Evolutionary conservation across 2,888 invertebrate species (phyloP).

Genomic region (Odontocolon sp.): DNA sequence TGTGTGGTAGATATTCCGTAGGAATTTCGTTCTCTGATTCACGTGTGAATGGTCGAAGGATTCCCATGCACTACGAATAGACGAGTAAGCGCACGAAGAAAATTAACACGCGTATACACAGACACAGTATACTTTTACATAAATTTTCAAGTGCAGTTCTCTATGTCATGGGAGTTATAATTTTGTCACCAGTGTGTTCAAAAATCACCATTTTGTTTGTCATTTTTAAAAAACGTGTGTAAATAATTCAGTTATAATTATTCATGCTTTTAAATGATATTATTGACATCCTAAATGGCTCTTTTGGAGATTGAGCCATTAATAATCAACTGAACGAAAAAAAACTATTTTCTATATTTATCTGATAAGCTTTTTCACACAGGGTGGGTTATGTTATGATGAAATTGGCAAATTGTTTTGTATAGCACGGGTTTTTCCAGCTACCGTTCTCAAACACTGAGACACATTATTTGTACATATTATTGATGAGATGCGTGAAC

Average conservation of each 20-base stretch:
- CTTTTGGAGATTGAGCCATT: background rate
- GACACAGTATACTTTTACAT: constrained; percentile 14
- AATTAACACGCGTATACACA: constrained; percentile 20
- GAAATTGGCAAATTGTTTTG: background rate
- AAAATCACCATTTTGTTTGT: background rate
- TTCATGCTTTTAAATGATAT: constrained; percentile 17
- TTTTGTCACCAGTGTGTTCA: constrained; percentile 3
- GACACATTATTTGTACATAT: constrained; percentile 36
- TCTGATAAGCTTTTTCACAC: background rate
- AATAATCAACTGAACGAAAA: background rate
- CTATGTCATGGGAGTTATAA: constrained; percentile 2
- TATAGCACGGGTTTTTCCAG: constrained; percentile 15
- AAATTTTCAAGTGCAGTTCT: constrained; percentile 10
- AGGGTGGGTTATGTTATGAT: background rate
- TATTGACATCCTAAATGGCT: background rate
- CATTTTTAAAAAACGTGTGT: background rate
- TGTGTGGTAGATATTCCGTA: constrained; percentile 73
- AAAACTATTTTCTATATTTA: background rate
- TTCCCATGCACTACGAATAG: constrained; percentile 60
- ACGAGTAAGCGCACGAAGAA: constrained; percentile 57
- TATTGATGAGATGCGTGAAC: constrained; percentile 32
- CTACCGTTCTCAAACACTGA: constrained; percentile 11
- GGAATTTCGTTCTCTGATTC: constrained; percentile 59
- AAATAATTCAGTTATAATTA: background rate
- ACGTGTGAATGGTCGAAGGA: constrained; percentile 56